Evolutionary conservation across 2,888 invertebrate genomes (phyloP), one percentile per base, ranked within the genome.

Genomic region (Lasioglossum calceatum): DNA sequence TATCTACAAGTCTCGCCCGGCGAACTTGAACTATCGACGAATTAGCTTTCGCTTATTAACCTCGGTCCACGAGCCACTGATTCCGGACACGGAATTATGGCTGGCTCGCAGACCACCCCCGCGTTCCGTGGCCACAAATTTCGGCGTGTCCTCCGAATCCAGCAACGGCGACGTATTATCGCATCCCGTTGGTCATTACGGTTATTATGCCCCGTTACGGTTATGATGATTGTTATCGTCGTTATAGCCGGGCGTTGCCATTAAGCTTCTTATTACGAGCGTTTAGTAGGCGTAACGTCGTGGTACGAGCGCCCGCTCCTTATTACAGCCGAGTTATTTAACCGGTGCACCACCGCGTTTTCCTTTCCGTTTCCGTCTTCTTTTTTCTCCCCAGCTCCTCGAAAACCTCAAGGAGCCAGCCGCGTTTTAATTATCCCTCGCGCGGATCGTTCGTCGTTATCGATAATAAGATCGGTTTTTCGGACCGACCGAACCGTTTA

Each of bases 161-260:
- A 81, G 80, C 73, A 71, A 73, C 82, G 80, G 76, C 82, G 77
- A 82, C 85, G 86, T 88, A 87, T 85, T 89, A 86, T 87, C 83
- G 82, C 77, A 77, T 80, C 84, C 78, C 77, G 81, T 75, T 82
- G 86, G 86, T 90, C 87, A 91, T 91, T 91, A 91, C 78, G 82
- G 88, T 88, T 87, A 91, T 88, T 91, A 90, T 87, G 77, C 82
- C 84, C 64, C 77, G 86, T 89, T 90, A 91, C 77, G 91, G 84
- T 91, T 91, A 91, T 86, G 91, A 89, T 91, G 90, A 91, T 91
- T 91, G 89, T 91, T 89, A 89, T 86, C 84, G 80, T 85, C 90
- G 79, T 88, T 86, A 88, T 54, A 74, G 81, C 39, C 70, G 81
- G 84, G 70, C 81, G 80, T 61, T 81, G 74, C 87, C 83, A 91